Evolutionary conservation across 2,888 invertebrate genomes (phyloP).

Genomic region (Erynnis tages): DNA sequence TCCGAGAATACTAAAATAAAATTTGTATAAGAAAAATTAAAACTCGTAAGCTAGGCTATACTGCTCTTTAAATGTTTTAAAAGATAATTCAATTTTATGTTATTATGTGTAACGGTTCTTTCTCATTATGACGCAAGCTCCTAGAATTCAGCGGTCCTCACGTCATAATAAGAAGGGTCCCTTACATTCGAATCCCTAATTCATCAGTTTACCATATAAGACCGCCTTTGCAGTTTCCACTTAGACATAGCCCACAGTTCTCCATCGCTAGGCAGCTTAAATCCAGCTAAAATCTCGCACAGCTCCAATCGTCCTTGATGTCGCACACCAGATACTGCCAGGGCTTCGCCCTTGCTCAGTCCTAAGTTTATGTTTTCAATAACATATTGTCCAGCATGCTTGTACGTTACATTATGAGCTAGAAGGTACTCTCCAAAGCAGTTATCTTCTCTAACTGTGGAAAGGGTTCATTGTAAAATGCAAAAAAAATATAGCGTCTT

Average conservation of each 20-base stretch:
- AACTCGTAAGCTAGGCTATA: too few species aligned
- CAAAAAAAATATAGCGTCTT: too few species aligned
- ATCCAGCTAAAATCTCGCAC: slow-evolving; percentile 53
- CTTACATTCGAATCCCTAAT: too few species aligned
- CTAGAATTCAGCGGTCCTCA: too few species aligned
- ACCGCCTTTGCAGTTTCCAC: slow-evolving; percentile 44
- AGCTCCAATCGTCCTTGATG: slow-evolving; percentile 51
- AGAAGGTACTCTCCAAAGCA: slow-evolving; percentile 59
- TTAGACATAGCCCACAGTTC: slow-evolving; percentile 51
- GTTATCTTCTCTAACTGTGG: slow-evolving; percentile 34
- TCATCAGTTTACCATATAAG: slow-evolving; percentile 56
- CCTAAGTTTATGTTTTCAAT: slow-evolving; percentile 53
- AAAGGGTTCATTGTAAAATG: too few species aligned
- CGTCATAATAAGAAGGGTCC: too few species aligned
- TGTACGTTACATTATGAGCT: slow-evolving; percentile 44
- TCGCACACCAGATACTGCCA: slow-evolving; percentile 57
- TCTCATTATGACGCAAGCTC: too few species aligned
- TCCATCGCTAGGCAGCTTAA: slow-evolving; percentile 46
- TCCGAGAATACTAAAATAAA: slow-evolving; percentile 50
- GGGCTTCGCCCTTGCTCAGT: slow-evolving; percentile 55
- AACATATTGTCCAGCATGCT: slow-evolving; percentile 36
- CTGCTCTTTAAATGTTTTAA: too few species aligned
- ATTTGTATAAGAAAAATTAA: too few species aligned
- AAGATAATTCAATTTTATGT: too few species aligned
- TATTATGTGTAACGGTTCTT: too few species aligned